Percentiles rank a stretch among this genome's conserved stretches.
phyloP scores from a whole-genome alignment of 2,113 vertebrate species.

The Brienomyrus brachyistius region DNA sequence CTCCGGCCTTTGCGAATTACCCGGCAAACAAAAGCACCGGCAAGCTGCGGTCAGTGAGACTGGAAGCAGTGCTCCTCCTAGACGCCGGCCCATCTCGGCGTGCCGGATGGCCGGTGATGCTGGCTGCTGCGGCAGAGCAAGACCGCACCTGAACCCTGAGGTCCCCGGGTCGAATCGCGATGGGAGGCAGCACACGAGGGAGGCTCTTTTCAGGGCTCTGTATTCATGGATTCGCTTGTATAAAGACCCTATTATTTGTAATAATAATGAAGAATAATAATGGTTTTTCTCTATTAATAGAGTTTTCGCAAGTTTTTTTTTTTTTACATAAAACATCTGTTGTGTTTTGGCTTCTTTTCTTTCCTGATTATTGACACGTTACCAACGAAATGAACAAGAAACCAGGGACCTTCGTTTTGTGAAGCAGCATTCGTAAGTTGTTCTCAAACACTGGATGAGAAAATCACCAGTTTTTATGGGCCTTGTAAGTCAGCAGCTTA shows the following conservation, averaged over 20 bases:
- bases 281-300: background rate
- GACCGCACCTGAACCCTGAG: too few relatives aligned
- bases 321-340: background rate
- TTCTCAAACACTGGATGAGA: background rate
- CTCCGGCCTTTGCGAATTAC: background rate
- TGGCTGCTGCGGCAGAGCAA: too few relatives aligned
- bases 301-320: background rate
- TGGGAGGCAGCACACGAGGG: background rate
- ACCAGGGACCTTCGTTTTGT: background rate
- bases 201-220: background rate
- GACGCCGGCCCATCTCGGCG: too few relatives aligned
- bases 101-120: background rate
- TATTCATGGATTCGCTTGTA: background rate
- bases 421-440: background rate
- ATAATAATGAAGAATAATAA: background rate
- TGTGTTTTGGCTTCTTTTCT: background rate
- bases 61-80: background rate
- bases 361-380: background rate
- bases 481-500: background rate
- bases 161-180: background rate
- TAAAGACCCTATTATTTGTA: background rate
- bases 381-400: background rate
- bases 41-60: background rate
- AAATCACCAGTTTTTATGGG: background rate
- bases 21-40: background rate